phyloP scores from a whole-genome alignment of 2,113 vertebrate genomes.

The Orcinus orca region DNA sequence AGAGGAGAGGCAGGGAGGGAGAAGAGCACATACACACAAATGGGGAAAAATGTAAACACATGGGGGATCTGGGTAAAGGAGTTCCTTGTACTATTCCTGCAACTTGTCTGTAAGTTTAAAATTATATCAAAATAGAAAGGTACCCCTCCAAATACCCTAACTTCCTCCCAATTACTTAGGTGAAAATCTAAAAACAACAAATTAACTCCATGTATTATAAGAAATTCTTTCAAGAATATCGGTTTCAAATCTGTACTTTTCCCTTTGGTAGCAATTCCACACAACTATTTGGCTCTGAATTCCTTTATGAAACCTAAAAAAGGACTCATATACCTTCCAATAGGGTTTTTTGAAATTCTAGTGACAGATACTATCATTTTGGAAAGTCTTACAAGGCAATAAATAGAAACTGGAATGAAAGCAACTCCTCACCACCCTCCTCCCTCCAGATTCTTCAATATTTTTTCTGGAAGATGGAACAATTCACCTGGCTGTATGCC shows the following conservation, averaged over 20 bases:
- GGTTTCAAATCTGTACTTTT: conserved; percentile 1
- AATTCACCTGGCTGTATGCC: background rate
- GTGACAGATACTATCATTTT: background rate
- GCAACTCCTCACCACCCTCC: background rate
- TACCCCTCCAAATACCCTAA: background rate
- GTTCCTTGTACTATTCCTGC: background rate
- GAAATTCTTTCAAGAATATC: background rate
- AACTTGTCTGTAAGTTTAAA: background rate
- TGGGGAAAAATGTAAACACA: fast-evolving
- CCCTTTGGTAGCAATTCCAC: background rate
- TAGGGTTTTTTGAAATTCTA: background rate
- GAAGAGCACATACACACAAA: background rate
- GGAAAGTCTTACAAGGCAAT: conserved; percentile 8
- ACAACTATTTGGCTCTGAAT: background rate
- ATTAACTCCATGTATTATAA: background rate
- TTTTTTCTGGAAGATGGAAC: background rate
- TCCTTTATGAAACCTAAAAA: background rate
- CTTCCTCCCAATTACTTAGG: background rate
- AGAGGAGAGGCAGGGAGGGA: background rate
- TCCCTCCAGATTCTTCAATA: background rate
- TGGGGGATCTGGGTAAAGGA: background rate
- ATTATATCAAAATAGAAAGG: background rate
- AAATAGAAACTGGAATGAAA: background rate
- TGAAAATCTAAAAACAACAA: conserved; percentile 2
- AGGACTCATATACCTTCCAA: background rate